phyloP scores from a whole-genome alignment of 1,140 invertebrate species.

The Pissodes strobi region DNA sequence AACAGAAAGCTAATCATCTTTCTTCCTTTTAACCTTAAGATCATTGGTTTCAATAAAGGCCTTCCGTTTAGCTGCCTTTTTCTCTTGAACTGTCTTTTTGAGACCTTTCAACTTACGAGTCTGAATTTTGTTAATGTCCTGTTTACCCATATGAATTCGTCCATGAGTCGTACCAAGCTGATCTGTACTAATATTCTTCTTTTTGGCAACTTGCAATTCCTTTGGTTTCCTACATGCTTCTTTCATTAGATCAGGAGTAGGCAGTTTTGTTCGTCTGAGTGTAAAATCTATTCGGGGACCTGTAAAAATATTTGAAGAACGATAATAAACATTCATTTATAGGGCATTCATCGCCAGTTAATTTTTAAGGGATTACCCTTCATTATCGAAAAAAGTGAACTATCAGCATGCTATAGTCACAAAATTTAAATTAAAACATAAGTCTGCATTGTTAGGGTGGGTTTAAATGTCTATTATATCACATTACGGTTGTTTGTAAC shows the following conservation, averaged over 20 bases:
- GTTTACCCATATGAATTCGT: constrained; percentile 89
- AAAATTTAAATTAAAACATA: too few species aligned
- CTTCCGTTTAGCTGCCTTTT: constrained; percentile 55
- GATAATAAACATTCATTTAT: too few species aligned
- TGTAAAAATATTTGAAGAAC: constrained; percentile 42
- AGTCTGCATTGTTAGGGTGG: too few species aligned
- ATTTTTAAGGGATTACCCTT: too few species aligned
- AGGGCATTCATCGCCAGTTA: too few species aligned
- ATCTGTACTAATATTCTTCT: constrained; percentile 90
- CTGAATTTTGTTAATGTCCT: constrained; percentile 84
- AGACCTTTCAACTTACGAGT: constrained; percentile 94
- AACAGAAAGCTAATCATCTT: too few species aligned
- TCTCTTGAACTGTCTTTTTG: constrained; percentile 73
- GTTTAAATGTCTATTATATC: too few species aligned
- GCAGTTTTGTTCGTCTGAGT: constrained; percentile 83
- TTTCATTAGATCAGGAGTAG: constrained; percentile 90
- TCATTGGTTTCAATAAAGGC: constrained; percentile 4
- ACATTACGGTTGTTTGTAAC: too few species aligned
- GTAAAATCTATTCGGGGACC: constrained; percentile 89
- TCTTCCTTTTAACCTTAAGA: too few species aligned
- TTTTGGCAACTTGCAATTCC: constrained; percentile 78
- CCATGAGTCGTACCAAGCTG: constrained; percentile 87
- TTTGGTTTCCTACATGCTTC: constrained; percentile 83
- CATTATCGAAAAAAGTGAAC: too few species aligned
- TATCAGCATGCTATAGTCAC: too few species aligned